Base-by-base conservation (phyloP, 1,140 invertebrate genomes). In the Drosophila mayri region DNA sequence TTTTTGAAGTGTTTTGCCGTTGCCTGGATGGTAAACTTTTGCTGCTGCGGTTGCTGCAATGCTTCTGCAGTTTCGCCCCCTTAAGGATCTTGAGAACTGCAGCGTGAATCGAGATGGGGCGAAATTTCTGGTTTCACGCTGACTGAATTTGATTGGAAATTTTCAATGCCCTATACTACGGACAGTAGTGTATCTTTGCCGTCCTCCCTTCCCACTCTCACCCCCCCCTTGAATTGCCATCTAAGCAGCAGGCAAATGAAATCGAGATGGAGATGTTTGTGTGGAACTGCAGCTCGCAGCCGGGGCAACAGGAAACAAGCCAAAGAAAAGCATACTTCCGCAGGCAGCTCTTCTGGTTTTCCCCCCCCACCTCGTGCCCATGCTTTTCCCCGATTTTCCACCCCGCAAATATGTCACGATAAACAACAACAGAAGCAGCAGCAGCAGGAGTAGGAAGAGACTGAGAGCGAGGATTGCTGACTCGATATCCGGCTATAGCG, bases 111-210 rank as follows among this genome's bases (percentile, higher is more conserved):
- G 76, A 71, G 81, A 73, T 84, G 63, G 83, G 83, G 74, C 50
- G 71, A 79, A 75, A 87, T 87, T 86, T 86, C 79, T 86, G 82
- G 82, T 86, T 86, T 86, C 83, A 86, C 83, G 82, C 82, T 86
- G 76, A 76, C 79, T 86, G 82, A 82, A 67, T 86, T 86, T 86
- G 82, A 86, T 86, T 86, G 82, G 79, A 86, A 86, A 86, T 82
- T 79, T 83, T 70, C 70, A 72, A 72, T 73, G 67, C 67, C 64
- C 47, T 50, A 2, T 43, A 43, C 62, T 67, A 37, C 47, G 66
- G 63, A 67, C 67, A 71, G 67, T 70, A 20, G 58, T 20, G 41
- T 37, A 38, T 54, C 32, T 12, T 5, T 25, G 4, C 25, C 25
- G 1, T 2, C 18, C 7, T 38, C 30, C 20, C 28, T 3, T 43